Conservation (phyloP, 2,888 invertebrate species). For the Andricus quercusramuli region DNA sequence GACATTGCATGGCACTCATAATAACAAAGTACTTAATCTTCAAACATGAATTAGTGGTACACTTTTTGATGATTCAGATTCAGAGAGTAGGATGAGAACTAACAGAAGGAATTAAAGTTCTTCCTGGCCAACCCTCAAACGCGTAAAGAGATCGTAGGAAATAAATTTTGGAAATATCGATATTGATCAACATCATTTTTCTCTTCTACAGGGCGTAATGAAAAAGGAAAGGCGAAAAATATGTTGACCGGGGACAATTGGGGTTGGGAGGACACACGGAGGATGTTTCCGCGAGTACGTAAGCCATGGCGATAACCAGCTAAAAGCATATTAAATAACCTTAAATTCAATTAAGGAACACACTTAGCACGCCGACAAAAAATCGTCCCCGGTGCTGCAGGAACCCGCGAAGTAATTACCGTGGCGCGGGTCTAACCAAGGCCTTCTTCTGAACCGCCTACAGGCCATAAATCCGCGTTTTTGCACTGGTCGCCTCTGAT, state of each 20-base stretch:
- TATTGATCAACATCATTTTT: not conserved
- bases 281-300: constrained; percentile 41
- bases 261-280: constrained; percentile 11
- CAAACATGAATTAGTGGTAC: too few species aligned
- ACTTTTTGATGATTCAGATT: too few species aligned
- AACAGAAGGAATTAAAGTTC: too few species aligned
- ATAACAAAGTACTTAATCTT: too few species aligned
- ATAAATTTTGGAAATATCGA: too few species aligned
- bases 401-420: constrained; percentile 73
- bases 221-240: not conserved
- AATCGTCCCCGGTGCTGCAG: constrained; percentile 64
- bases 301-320: constrained; percentile 54
- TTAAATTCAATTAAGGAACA: constrained; percentile 76
- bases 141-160: too few species aligned
- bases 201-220: not conserved
- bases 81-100: too few species aligned
- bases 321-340: constrained; percentile 74
- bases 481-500: constrained; percentile 66
- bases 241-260: constrained; percentile 1
- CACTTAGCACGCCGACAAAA: constrained; percentile 68
- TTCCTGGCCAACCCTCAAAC: too few species aligned
- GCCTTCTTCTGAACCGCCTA: constrained; percentile 64
- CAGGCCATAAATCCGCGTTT: constrained; percentile 73
- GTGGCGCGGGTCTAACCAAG: constrained; percentile 55
- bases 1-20: too few species aligned